phyloP scores from a whole-genome alignment of 2,113 vertebrate species.

The Mus pahari region DNA sequence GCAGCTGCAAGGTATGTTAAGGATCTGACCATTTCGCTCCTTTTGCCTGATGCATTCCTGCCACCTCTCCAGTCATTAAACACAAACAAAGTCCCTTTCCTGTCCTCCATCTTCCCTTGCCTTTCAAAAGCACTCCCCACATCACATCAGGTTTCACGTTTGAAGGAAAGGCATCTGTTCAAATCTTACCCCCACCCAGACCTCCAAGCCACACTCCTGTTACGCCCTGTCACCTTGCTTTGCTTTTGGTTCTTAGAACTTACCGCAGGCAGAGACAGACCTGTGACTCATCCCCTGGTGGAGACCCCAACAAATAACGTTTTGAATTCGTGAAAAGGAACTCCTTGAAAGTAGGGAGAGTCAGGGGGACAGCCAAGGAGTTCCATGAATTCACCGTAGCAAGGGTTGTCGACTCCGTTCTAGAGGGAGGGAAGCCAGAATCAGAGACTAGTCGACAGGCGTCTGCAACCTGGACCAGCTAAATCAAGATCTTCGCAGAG shows the following conservation, averaged over 20 bases:
- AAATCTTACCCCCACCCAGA: not conserved
- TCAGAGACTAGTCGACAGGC: not conserved
- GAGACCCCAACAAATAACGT: not conserved
- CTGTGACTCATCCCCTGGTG: not conserved
- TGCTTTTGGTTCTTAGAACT: not conserved
- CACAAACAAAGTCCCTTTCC: not conserved
- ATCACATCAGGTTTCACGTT: not conserved
- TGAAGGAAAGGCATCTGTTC: not conserved
- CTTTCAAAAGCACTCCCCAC: not conserved
- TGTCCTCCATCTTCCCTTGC: not conserved
- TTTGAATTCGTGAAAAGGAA: not conserved
- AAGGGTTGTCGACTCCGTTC: not conserved
- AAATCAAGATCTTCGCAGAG: not conserved
- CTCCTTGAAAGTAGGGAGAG: not conserved
- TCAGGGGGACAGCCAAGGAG: not conserved
- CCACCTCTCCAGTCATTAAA: not conserved
- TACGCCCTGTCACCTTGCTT: not conserved
- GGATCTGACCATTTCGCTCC: not conserved
- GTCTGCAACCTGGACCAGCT: not conserved
- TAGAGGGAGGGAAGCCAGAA: not conserved
- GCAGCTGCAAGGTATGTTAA: not conserved
- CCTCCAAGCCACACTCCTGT: not conserved
- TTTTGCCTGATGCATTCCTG: not conserved
- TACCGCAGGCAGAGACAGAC: not conserved
- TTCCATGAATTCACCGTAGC: not conserved